A percentile compares a stretch with the other conserved stretches of the same genome.
phyloP scores from a whole-genome alignment of 1,140 invertebrate genomes.

The Anoplolepis gracilipes region DNA sequence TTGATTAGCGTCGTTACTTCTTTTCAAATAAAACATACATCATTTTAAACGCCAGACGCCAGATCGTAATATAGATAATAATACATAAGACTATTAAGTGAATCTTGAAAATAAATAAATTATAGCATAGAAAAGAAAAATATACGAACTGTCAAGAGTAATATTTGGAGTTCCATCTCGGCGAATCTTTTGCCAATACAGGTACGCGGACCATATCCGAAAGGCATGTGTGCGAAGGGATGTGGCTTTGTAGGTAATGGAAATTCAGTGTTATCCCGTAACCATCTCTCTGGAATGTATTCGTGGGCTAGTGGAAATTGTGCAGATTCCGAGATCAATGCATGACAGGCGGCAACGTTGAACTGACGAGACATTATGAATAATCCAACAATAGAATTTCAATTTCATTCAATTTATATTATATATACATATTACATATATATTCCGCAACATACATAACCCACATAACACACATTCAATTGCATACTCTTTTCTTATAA shows the following conservation, averaged over 20 bases:
- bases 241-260: constrained; percentile 82
- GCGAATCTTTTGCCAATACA: constrained; percentile 85
- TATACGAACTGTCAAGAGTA: constrained; percentile 79
- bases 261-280: constrained; percentile 79
- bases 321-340: constrained; percentile 80
- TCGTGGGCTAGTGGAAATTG: constrained; percentile 83
- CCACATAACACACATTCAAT: too few species aligned
- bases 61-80: too few species aligned
- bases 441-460: too few species aligned
- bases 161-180: constrained; percentile 83
- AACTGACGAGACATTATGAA: constrained; percentile 76
- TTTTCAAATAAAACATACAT: not conserved
- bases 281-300: constrained; percentile 86
- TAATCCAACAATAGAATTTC: too few species aligned
- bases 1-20: not conserved
- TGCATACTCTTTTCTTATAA: too few species aligned
- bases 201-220: constrained; percentile 88
- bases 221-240: constrained; percentile 88
- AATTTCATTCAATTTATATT: too few species aligned
- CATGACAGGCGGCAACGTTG: constrained; percentile 84
- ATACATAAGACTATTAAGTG: not conserved
- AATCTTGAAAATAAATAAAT: not conserved
- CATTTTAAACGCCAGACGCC: not conserved
- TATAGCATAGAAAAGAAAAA: constrained; percentile 22
- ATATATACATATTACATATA: too few species aligned